Percentiles rank a stretch among this genome's conserved stretches.
These are phyloP conservation scores for Monoplex corrugatus DNA, from an alignment of 2,888 invertebrate genomes.

Conservation along the genomic window DNA sequence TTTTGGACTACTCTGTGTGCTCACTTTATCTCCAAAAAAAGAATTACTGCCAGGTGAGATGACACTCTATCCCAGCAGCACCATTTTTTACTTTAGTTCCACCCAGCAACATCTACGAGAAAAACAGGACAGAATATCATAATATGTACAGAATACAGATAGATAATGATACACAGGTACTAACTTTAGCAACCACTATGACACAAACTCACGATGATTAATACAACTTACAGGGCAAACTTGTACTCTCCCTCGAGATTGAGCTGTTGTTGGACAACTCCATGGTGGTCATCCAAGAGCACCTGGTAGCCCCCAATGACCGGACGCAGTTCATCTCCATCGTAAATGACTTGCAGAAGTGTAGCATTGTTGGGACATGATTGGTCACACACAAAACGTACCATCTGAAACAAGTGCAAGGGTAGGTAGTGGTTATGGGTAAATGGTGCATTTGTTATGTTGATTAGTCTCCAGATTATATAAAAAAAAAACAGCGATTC, in stretches of 20 bases:
- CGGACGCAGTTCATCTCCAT: constrained; percentile 78
- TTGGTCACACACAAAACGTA: constrained; percentile 70
- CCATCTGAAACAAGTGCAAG: constrained; percentile 52
- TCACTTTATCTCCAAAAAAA: no score
- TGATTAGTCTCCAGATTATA: no score
- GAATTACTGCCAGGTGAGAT: no score
- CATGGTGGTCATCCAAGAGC: constrained; percentile 62
- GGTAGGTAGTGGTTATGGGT: neutral
- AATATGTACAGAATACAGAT: no score
- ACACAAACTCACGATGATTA: no score
- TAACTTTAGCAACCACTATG: no score
- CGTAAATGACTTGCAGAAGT: constrained; percentile 77
- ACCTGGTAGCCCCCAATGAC: constrained; percentile 79
- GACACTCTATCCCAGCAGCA: no score
- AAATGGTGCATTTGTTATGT: neutral
- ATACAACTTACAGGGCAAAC: constrained; percentile 80
- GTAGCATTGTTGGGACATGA: constrained; percentile 55
- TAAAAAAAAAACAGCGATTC: neutral
- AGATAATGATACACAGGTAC: no score
- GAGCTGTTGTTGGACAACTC: constrained; percentile 79
- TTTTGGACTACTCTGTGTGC: no score
- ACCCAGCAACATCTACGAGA: no score
- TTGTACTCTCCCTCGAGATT: constrained; percentile 80
- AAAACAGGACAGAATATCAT: no score
- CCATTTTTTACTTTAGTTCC: no score